These are phyloP conservation scores for Scolopax bukidnonensis DNA, from an alignment of 2,797 vertebrate genomes.

Conservation along the genomic window DNA sequence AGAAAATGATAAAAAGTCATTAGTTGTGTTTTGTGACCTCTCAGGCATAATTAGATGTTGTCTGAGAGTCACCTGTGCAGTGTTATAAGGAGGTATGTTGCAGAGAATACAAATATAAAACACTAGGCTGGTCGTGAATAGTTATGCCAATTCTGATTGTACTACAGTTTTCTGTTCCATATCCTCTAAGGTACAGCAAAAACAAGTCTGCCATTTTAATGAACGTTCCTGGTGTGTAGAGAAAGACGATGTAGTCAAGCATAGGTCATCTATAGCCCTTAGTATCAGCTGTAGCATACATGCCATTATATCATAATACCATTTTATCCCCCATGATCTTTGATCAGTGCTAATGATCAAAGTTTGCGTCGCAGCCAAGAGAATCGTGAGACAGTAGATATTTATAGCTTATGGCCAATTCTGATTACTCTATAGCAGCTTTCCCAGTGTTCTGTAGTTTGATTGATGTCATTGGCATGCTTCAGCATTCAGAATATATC, in stretches of 20 bases:
- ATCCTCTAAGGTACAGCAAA: constrained; percentile 18
- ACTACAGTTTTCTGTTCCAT: neutral
- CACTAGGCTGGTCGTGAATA: neutral
- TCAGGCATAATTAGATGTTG: neutral
- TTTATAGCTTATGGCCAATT: constrained; percentile 76
- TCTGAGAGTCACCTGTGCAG: neutral
- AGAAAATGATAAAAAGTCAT: constrained; percentile 3
- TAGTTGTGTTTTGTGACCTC: constrained; percentile 26
- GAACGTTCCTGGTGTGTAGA: constrained; percentile 16
- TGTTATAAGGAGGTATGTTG: neutral
- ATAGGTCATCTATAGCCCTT: constrained; percentile 61
- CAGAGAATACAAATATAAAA: neutral
- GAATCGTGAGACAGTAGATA: constrained; percentile 66
- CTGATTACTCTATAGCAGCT: constrained; percentile 65
- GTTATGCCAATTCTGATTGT: neutral
- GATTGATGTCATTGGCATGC: constrained; percentile 73
- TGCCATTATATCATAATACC: constrained; percentile 54
- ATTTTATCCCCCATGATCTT: constrained; percentile 74
- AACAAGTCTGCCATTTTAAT: constrained; percentile 52
- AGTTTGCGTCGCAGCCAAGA: constrained; percentile 71
- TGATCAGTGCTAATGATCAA: constrained; percentile 79
- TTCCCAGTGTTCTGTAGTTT: constrained; percentile 64
- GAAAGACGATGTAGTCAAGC: constrained; percentile 14
- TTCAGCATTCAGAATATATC: constrained; percentile 74
- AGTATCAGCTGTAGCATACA: constrained; percentile 50